Conservation (phyloP, 2,888 invertebrate genomes). For the Amblyjoppa proteus region DNA sequence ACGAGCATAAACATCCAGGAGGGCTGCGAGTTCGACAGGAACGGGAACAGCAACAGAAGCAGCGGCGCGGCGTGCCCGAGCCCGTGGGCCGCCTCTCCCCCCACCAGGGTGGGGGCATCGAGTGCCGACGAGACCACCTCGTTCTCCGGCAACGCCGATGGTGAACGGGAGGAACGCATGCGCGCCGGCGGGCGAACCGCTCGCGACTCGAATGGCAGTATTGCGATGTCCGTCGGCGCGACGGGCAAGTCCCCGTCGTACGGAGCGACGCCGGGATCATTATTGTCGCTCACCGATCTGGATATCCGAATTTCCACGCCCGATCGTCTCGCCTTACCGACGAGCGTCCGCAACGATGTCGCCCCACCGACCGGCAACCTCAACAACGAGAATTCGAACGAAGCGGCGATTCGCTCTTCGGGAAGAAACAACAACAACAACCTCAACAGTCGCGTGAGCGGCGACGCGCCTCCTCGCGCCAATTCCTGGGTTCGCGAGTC, state of each 20-base stretch:
- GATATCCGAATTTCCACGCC: conserved; percentile 4
- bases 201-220: conserved; percentile 79
- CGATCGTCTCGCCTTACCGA: background rate
- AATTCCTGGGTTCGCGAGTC: conserved; percentile 86
- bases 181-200: conserved; percentile 74
- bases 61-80: conserved; percentile 29
- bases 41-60: conserved; percentile 26
- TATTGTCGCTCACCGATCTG: conserved; percentile 29
- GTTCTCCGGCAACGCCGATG: conserved; percentile 45
- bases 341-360: conserved; percentile 10
- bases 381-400: conserved; percentile 52
- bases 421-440: conserved; percentile 46
- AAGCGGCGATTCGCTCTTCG: conserved; percentile 41
- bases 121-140: conserved; percentile 35
- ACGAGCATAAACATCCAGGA: background rate
- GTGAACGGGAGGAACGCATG: conserved; percentile 71
- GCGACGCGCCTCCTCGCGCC: conserved; percentile 73
- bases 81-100: conserved; percentile 74
- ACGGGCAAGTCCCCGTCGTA: conserved; percentile 77
- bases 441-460: conserved; percentile 47
- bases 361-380: conserved; percentile 23
- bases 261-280: conserved; percentile 66
- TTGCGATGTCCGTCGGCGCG: conserved; percentile 83
- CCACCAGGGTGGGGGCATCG: conserved; percentile 62
- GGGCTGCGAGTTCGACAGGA: conserved; percentile 11